Base-by-base conservation (phyloP, 2,797 vertebrate genomes). In the Sebastes trivittatus region DNA sequence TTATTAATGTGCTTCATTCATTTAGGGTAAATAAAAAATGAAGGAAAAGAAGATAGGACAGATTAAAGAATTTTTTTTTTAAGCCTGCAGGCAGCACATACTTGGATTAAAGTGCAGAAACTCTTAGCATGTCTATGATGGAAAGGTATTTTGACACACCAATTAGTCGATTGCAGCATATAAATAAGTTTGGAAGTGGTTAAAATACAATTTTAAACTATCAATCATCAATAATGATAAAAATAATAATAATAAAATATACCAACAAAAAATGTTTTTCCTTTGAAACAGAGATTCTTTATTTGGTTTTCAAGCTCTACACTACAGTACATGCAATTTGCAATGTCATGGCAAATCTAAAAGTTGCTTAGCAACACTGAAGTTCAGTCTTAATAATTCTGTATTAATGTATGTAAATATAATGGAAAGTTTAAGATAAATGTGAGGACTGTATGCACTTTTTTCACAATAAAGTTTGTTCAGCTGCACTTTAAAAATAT, bases 331-430 rank as follows among this genome's bases (percentile, higher is more conserved):
- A 66, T 34, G 1, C 6, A n/a, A 38, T 29, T 29, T 75, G 27
- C 22, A 23, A n/a, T 58, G 46, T 36, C 56, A 34, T 10, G 30
- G 25, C n/a, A 64, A 29, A 22, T 20, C 3, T 22, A 34, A 61
- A 72, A 72, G 76, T 61, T 70, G 38, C 59, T 64, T 22, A 52
- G 61, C 49, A 59, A 72, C 64, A 64, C 27, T 49, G 54, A 59
- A 34, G 23, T 13, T 13, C 27, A 16, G 3, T 13, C 0, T 4
- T 4, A 10, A n/a, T 6, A 54, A 10, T 11, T 4, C 1, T 11
- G 14, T 13, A 64, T 14, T 22, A 7, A 56, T 18, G 7, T 16
- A 56, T 38, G 16, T 14, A 56, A 52, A 74, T 54, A 1, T 42
- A 6, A 20, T 42, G 29, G 3, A 46, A 27, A 20, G 1, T 42